Evolutionary conservation across 2,113 vertebrate species (phyloP).

Genomic region (Paradisaea rubra): DNA sequence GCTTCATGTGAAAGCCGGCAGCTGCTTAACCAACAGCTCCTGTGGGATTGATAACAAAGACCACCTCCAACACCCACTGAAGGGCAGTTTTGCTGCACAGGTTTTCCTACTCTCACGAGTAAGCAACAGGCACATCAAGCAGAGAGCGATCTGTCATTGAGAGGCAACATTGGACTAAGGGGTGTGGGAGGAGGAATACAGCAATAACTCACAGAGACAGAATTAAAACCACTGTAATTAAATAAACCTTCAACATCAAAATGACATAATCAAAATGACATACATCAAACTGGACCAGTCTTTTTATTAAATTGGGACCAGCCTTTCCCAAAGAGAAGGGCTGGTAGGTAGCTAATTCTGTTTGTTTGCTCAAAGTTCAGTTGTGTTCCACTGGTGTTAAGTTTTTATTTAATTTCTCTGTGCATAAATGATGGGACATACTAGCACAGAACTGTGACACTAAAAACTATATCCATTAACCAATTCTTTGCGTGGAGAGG

Average conservation of each 20-base stretch:
- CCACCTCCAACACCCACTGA: neutral
- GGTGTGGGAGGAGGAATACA: neutral
- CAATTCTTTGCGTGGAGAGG: neutral
- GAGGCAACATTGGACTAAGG: neutral
- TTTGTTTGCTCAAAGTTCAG: neutral
- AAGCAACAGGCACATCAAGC: neutral
- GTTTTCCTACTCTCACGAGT: neutral
- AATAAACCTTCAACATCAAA: neutral
- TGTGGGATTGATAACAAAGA: neutral
- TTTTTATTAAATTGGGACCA: neutral
- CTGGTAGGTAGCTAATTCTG: neutral
- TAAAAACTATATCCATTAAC: constrained; percentile 2
- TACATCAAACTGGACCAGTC: neutral
- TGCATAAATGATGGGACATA: neutral
- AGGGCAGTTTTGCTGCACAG: neutral
- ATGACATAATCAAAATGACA: neutral
- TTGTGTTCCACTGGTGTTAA: neutral
- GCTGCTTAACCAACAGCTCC: neutral
- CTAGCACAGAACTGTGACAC: neutral
- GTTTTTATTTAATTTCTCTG: neutral
- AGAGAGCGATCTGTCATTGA: neutral
- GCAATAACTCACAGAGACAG: neutral
- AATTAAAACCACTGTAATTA: neutral
- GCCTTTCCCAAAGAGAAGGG: neutral
- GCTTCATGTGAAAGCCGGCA: neutral